Evolutionary conservation across 2,113 vertebrate species (phyloP), one percentile per base, ranked within the genome.

Genomic region (Gymnocephalus cernua): DNA sequence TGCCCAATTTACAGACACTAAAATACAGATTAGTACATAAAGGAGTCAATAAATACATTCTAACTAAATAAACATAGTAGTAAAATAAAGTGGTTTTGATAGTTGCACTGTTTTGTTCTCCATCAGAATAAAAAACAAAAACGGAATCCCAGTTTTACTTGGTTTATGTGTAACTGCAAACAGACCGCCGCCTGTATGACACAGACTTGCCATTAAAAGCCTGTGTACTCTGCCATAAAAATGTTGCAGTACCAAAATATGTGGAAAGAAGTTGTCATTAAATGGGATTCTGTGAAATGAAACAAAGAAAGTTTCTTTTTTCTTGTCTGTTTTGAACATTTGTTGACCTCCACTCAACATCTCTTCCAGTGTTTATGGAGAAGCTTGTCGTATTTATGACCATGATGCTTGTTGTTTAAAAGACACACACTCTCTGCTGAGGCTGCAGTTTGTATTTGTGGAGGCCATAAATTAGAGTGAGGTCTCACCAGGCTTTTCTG

Each of bases 391-490:
- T n/a, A n/a, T 87, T 91, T 85, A 89, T 27, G 47, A 50, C 66
- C 25, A 0, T 16, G 44, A 74, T 10, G 7, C 50, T 44, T 74
- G 74, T 57, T 82, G 86, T 89, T 85, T 88, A 47, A 84, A 67
- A 58, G 79, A 62, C 76, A 83, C 74, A 63, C 79, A 59, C 58
- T 41, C 83, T 80, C 68, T 61, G 80, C 81, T 75, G 57, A 82
- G 67, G 83, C 58, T 61, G 72, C 74, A 77, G 61, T 77, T 76
- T 77, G 84, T 88, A 84, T 88, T 91, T 91, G 81, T 63, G 9
- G 50, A 73, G 44, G 70, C 73, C 74, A 53, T 86, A 85, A 91
- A 83, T 88, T 83, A 88, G 59, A 71, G 63, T 51, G 2, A 64
- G 25, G 70, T 64, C 65, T 77, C 48, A 56, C 69, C 64, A 4